Evolutionary conservation across 2,113 vertebrate genomes (phyloP).

Genomic region (Aegypius monachus): DNA sequence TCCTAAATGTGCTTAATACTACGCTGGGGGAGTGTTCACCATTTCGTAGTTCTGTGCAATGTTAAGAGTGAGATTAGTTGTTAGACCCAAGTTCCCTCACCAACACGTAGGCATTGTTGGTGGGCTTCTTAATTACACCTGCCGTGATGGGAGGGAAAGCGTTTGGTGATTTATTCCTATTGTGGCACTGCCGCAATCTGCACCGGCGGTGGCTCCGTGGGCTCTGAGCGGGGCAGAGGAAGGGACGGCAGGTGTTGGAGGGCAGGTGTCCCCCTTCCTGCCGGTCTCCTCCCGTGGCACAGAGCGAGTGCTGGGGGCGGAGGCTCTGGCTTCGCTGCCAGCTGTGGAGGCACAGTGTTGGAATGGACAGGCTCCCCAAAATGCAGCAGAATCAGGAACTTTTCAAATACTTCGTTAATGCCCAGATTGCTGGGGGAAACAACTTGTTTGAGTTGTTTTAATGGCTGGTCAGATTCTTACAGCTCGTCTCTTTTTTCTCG

Average conservation of each 20-base stretch:
- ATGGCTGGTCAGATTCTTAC: not conserved
- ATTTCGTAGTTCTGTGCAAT: fast-evolving
- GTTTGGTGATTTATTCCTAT: not conserved
- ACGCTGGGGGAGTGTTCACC: not conserved
- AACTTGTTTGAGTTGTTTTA: not conserved
- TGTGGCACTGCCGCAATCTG: not conserved
- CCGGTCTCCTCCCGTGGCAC: not conserved
- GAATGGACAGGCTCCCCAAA: not conserved
- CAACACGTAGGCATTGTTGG: not conserved
- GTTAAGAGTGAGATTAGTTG: not conserved
- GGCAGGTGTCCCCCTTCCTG: not conserved
- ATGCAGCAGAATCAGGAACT: not conserved
- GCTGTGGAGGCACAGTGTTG: not conserved
- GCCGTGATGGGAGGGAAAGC: not conserved
- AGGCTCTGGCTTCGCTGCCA: fast-evolving
- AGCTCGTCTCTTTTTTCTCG: not conserved
- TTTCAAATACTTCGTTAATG: not conserved
- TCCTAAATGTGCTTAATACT: fast-evolving
- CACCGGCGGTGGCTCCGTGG: not conserved
- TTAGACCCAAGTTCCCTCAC: not conserved
- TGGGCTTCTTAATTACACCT: not conserved
- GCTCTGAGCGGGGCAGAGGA: not conserved
- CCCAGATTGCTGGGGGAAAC: not conserved
- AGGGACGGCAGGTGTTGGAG: fast-evolving
- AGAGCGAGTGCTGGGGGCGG: fast-evolving